These are phyloP conservation scores for Paramormyrops hopkinsi DNA, from an alignment of 2,797 vertebrate genomes.

Conservation along the genomic window DNA sequence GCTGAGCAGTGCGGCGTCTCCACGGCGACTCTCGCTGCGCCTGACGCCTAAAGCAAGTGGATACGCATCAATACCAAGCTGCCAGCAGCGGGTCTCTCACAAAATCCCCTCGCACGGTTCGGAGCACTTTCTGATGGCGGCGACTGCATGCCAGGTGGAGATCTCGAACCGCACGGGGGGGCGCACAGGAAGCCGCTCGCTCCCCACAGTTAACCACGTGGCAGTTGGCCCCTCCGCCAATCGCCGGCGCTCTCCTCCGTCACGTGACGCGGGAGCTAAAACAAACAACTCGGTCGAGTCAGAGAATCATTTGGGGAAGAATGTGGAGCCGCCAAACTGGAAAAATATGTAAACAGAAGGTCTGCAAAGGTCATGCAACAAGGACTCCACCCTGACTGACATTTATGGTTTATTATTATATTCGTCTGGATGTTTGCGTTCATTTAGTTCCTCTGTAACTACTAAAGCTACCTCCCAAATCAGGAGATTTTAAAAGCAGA, in stretches of 20 bases:
- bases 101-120: not conserved
- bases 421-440: not conserved
- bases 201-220: constrained; percentile 12
- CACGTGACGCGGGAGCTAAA: constrained; percentile 41
- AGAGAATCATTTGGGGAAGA: constrained; percentile 44
- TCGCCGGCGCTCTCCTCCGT: constrained; percentile 30
- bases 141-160: not conserved
- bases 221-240: constrained; percentile 5
- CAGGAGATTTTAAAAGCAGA: not conserved
- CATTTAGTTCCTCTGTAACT: not conserved
- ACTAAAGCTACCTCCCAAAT: not conserved
- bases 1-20: not conserved
- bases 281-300: constrained; percentile 41
- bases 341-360: constrained; percentile 11
- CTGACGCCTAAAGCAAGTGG: not conserved
- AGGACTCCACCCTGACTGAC: not conserved
- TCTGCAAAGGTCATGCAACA: not conserved
- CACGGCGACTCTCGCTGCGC: not conserved
- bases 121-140: not conserved
- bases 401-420: not conserved
- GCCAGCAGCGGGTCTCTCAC: not conserved
- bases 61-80: not conserved
- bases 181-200: not conserved
- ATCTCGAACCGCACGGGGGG: not conserved
- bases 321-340: constrained; percentile 35